Evolutionary conservation across 2,113 vertebrate species (phyloP), one percentile per base, ranked within the genome.

Genomic region (Sakesphorus luctuosus): DNA sequence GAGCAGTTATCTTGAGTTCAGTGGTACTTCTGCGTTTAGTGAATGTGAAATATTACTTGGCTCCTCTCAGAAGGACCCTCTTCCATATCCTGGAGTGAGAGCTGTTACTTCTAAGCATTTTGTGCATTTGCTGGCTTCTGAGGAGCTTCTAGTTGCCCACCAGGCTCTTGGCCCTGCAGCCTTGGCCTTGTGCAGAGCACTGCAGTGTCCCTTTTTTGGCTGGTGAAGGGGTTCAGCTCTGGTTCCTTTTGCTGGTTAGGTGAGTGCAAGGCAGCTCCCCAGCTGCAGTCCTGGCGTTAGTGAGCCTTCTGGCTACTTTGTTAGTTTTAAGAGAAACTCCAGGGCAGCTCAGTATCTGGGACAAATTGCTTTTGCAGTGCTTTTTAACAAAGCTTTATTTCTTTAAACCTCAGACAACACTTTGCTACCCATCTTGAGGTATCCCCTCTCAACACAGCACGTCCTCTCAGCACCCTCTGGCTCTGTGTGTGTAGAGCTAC

Each of bases 391-490:
- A 29, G 20, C 16, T 81, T 84, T 38, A 4, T 59, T 26, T 87
- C 38, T 49, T 50, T 4, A 67, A 35, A 33, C 38, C 46, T 84
- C 29, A 13, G 31, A 43, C n/a, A 36, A 17, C 28, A 2, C 33
- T 25, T 40, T 78, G 38, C 26, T 79, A 1, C 36, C 63, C 0
- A 5, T 17, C 26, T 38, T 76, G 38, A 35, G 38, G 38, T 29
- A 0, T 62, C 6, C 28, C 9, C 14, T 18, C n/a, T 3, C 6
- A 62, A 12, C 18, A 9, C 24, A 17, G 7, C 2, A 1, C 5
- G 0, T 55, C 44, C 62, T 79, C 16, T 0, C 0, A 40, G 21
- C 47, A 13, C 33, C 18, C 11, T 16, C 2, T 2, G 31, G 31
- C 40, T 49, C 40, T 49, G 21, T 40, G 47, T 29, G 29, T 4